Conservation (phyloP, 2,113 vertebrate genomes). For the Hystrix brachyura region DNA sequence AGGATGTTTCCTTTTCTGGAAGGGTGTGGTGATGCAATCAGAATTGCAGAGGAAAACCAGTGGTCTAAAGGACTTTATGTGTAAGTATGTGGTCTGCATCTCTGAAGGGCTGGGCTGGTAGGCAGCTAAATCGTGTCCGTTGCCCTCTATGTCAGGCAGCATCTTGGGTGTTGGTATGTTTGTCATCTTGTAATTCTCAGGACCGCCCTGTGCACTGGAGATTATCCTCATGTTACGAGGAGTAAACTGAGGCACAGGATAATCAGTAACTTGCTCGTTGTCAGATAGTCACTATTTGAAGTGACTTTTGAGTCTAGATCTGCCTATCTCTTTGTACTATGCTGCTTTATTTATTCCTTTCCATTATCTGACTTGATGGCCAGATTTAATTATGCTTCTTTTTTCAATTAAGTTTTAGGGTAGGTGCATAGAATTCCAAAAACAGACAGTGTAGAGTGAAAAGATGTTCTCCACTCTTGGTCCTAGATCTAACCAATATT, state of each 20-base stretch:
- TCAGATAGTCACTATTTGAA: fast-evolving
- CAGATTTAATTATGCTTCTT: not conserved
- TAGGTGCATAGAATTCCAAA: not conserved
- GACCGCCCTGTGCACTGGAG: not conserved
- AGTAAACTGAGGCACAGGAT: not conserved
- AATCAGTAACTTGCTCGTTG: not conserved
- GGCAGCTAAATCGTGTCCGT: not conserved
- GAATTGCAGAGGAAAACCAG: not conserved
- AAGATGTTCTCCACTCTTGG: not conserved
- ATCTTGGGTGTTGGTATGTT: not conserved
- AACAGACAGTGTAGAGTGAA: not conserved
- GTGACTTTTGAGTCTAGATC: not conserved
- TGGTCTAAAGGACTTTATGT: not conserved
- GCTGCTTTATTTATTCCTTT: not conserved
- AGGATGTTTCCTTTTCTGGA: conserved; percentile 4
- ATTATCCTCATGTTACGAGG: not conserved
- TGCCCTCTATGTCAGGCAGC: not conserved
- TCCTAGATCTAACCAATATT: not conserved
- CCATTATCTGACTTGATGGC: not conserved
- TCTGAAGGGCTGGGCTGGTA: not conserved
- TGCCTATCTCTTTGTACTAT: fast-evolving
- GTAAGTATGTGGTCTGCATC: not conserved
- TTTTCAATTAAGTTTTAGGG: not conserved
- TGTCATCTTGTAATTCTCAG: not conserved
- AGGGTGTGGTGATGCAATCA: not conserved